phyloP scores from a whole-genome alignment of 2,113 vertebrate species.

The Alethe diademata region DNA sequence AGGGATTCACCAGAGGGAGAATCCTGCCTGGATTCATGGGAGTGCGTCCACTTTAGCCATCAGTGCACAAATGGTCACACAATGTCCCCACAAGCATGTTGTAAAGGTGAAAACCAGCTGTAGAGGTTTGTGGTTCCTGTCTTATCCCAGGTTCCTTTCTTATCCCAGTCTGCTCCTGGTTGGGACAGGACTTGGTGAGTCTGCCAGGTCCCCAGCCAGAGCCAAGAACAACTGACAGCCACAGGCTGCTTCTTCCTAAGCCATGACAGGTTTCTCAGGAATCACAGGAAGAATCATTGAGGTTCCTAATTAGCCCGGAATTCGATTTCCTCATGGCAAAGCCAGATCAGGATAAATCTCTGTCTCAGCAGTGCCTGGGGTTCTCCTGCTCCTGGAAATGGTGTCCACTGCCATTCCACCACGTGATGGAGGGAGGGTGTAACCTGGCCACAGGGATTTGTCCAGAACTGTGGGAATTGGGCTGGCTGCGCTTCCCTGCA shows the following conservation, averaged over 20 bases:
- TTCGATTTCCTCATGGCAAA: background rate
- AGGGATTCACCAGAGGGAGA: background rate
- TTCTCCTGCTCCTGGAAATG: background rate
- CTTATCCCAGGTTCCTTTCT: background rate
- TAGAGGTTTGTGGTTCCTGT: background rate
- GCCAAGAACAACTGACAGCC: background rate
- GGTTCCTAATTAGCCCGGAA: background rate
- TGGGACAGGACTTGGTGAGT: background rate
- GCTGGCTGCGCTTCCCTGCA: background rate
- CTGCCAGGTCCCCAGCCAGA: background rate
- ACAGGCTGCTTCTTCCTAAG: background rate
- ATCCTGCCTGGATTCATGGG: background rate
- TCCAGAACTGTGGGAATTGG: background rate
- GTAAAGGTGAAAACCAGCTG: background rate
- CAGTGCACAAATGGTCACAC: background rate
- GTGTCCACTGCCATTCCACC: background rate
- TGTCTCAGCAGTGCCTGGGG: background rate
- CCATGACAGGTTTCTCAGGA: background rate
- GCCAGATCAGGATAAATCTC: background rate
- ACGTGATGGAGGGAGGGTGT: rapidly evolving
- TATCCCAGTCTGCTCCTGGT: background rate
- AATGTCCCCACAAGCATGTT: too few species aligned
- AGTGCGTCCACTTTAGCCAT: background rate
- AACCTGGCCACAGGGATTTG: background rate
- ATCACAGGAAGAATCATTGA: background rate